Percentiles rank a stretch among this genome's conserved stretches.
phyloP scores from a whole-genome alignment of 2,888 invertebrate species.

The Malachius bipustulatus region DNA sequence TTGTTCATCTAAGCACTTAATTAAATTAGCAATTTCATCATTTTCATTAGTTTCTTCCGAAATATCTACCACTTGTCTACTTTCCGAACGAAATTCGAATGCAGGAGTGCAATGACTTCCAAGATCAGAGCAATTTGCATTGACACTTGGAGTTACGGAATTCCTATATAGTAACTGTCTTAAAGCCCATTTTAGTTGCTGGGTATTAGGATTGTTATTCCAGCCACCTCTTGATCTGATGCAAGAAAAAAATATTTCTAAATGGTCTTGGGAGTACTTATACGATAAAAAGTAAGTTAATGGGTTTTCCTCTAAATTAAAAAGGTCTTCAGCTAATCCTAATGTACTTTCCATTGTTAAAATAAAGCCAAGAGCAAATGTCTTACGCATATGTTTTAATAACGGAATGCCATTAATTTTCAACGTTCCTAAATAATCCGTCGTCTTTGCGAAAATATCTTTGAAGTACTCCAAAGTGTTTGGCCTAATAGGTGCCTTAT shows the following conservation, averaged over 20 bases:
- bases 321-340: conserved; percentile 13
- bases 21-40: conserved; percentile 6
- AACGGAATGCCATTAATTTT: conserved; percentile 15
- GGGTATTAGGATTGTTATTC: conserved; percentile 16
- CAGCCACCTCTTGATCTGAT: conserved; percentile 16
- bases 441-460: conserved; percentile 12
- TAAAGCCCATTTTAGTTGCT: conserved; percentile 14
- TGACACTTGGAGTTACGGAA: conserved; percentile 8
- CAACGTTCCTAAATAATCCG: conserved; percentile 12
- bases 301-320: conserved; percentile 10
- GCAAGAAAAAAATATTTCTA: conserved; percentile 16
- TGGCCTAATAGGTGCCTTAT: conserved; percentile 16
- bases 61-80: conserved; percentile 6
- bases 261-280: conserved; percentile 16
- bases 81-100: conserved; percentile 8
- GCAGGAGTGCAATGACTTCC: conserved; percentile 8
- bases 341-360: conserved; percentile 15
- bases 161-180: conserved; percentile 12
- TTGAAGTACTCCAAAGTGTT: conserved; percentile 13
- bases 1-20: conserved; percentile 5
- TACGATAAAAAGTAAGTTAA: conserved; percentile 11
- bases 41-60: conserved; percentile 1
- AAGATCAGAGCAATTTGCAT: conserved; percentile 10
- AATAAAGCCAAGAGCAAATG: conserved; percentile 19
- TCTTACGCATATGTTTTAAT: conserved; percentile 15